A percentile compares a stretch with the other conserved stretches of the same genome.
Conservation (phyloP, 2,113 vertebrate genomes). For the Tupaia tana region DNA sequence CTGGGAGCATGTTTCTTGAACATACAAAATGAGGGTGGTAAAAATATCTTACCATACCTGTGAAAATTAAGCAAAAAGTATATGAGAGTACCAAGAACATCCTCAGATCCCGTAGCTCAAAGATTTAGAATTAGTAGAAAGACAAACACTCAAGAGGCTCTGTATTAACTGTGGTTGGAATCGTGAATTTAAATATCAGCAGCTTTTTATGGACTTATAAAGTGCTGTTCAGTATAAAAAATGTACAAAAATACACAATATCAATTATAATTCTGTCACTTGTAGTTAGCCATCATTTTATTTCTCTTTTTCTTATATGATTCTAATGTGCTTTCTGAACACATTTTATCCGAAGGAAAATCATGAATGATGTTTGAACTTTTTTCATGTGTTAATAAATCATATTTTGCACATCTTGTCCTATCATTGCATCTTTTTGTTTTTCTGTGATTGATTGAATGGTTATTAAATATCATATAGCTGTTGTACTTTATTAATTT, state of each 20-base stretch:
- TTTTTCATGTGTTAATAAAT: neutral
- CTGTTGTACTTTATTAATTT: slow-evolving; percentile 40
- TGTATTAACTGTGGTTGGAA: neutral
- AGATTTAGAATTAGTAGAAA: slow-evolving; percentile 34
- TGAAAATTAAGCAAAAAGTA: slow-evolving; percentile 41
- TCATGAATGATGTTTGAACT: neutral
- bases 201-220: neutral
- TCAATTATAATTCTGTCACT: slow-evolving; percentile 42
- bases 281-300: neutral
- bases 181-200: slow-evolving; percentile 37
- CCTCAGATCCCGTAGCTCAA: neutral
- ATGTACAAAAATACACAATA: neutral
- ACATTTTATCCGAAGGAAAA: slow-evolving; percentile 16
- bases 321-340: slow-evolving; percentile 26
- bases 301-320: slow-evolving; percentile 32
- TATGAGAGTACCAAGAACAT: neutral
- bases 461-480: neutral
- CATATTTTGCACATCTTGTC: slow-evolving; percentile 7
- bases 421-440: neutral
- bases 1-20: slow-evolving; percentile 43
- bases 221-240: slow-evolving; percentile 26
- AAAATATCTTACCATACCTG: slow-evolving; percentile 6
- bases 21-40: neutral
- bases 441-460: slow-evolving; percentile 26
- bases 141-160: neutral